Evolutionary conservation across 2,797 vertebrate species (phyloP), one percentile per base, ranked within the genome.

Genomic region (Bufotes viridis): DNA sequence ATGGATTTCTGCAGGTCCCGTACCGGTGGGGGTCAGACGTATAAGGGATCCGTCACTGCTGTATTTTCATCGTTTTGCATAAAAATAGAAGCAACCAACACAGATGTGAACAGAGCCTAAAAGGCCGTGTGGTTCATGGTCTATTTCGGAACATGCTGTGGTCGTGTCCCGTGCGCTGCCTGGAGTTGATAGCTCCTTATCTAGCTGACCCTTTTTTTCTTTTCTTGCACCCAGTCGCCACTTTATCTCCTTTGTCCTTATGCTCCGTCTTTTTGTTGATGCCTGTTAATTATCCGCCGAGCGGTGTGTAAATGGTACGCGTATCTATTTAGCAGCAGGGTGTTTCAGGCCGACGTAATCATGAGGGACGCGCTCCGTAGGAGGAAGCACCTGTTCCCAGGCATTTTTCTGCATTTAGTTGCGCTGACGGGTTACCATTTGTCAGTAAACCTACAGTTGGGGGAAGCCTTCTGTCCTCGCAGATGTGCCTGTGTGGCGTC

Each of bases 391-490:
- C 88, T 89, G 88, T 89, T 61, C 78, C 34, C 20, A n/a, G 60
- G 51, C 22, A 51, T n/a, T 80, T 87, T 53, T 61, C 63, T 74
- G 10, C 49, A 13, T 60, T 84, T 72, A 84, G 74, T 57, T 22
- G 17, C 34, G 22, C 65, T 82, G 78, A 76, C 84, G 78, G 84
- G 84, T 63, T 58, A 82, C 88, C 88, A 86, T 89, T 89, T 89
- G 88, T 89, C 79, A 22, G 72, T 69, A 15, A 42, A 26, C n/a
- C n/a, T 85, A 17, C 70, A 69, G 87, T 75, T 55, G 29, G 75
- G 20, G 69, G 74, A 81, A 63, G 22, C 88, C 79, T 67, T 49
- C 88, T 85, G 88, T 86, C 70, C 79, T 72, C 76, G 74, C 78
- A 72, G 87, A 82, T 82, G 81, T 69, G 57, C n/a, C 57, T 67